Percentiles rank a stretch among this genome's conserved stretches.
Conservation (phyloP, 2,113 vertebrate genomes). For the Oenanthe oenanthe region DNA sequence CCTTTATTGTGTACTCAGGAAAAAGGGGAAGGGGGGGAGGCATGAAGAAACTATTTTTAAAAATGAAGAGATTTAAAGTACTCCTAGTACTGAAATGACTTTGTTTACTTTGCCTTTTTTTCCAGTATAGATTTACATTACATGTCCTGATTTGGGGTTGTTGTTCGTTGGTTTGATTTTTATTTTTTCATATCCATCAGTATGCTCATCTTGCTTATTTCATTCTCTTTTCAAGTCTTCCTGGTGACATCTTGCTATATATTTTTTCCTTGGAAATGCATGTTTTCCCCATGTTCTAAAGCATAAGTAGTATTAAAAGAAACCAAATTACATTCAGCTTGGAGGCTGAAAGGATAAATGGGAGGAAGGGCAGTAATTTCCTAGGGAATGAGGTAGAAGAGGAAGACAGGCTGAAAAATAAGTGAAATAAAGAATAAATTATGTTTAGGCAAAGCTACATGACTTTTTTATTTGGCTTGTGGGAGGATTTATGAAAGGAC, state of each 20-base stretch:
- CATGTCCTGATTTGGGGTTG: not conserved
- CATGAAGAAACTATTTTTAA: not conserved
- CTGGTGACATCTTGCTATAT: not conserved
- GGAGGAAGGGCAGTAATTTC: slow-evolving; percentile 25
- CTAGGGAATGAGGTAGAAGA: slow-evolving; percentile 11
- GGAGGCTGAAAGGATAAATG: not conserved
- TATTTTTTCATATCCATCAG: not conserved
- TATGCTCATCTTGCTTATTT: not conserved
- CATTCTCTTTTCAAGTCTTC: not conserved
- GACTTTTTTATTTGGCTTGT: not conserved
- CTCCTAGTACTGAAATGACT: not conserved
- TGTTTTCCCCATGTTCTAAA: not conserved
- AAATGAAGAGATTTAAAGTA: not conserved
- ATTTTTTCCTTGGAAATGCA: not conserved
- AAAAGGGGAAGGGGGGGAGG: rapidly evolving
- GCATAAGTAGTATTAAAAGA: not conserved
- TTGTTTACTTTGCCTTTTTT: not conserved
- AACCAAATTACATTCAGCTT: not conserved
- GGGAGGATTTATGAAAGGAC: slow-evolving; percentile 5
- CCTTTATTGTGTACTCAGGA: not conserved
- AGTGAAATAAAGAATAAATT: slow-evolving; percentile 13
- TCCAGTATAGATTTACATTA: not conserved
- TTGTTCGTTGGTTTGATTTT: not conserved
- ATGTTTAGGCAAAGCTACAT: not conserved
- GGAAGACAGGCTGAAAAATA: not conserved